A percentile compares a stretch with the other conserved stretches of the same genome.
These are phyloP conservation scores for Drosophila kepulauana DNA, from an alignment of 1,140 invertebrate species.

Conservation along the genomic window DNA sequence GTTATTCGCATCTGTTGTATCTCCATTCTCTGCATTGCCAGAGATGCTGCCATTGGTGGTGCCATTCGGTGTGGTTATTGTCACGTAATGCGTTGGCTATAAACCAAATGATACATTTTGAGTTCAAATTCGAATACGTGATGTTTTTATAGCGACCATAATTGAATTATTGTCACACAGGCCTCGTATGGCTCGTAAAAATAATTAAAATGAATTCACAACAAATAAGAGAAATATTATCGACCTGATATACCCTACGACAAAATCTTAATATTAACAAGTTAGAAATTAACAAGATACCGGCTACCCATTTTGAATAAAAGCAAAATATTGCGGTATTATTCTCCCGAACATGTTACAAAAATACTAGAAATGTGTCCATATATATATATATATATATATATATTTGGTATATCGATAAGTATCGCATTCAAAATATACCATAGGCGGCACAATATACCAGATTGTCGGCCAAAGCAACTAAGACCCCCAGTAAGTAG, in stretches of 20 bases:
- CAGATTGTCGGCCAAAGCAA: no score
- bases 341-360: no score
- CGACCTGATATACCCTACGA: neutral
- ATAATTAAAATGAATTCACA: slow-evolving; percentile 4
- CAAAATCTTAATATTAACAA: neutral
- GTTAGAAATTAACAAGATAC: no score
- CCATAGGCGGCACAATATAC: no score
- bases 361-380: no score
- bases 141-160: slow-evolving; percentile 2
- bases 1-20: slow-evolving; percentile 89
- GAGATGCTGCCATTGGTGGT: slow-evolving; percentile 48
- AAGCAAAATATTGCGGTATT: no score
- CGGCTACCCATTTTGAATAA: no score
- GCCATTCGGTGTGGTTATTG: slow-evolving; percentile 77
- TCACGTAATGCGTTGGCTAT: slow-evolving; percentile 84
- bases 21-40: slow-evolving; percentile 87
- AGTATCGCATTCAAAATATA: no score
- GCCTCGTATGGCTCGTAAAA: slow-evolving; percentile 6
- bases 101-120: slow-evolving; percentile 38
- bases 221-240: neutral
- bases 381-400: no score
- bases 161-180: slow-evolving; percentile 21
- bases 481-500: no score
- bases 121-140: slow-evolving; percentile 37
- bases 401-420: no score